Percentiles rank a stretch among this genome's conserved stretches.
phyloP scores from a whole-genome alignment of 2,797 vertebrate genomes.

The Todus mexicanus region DNA sequence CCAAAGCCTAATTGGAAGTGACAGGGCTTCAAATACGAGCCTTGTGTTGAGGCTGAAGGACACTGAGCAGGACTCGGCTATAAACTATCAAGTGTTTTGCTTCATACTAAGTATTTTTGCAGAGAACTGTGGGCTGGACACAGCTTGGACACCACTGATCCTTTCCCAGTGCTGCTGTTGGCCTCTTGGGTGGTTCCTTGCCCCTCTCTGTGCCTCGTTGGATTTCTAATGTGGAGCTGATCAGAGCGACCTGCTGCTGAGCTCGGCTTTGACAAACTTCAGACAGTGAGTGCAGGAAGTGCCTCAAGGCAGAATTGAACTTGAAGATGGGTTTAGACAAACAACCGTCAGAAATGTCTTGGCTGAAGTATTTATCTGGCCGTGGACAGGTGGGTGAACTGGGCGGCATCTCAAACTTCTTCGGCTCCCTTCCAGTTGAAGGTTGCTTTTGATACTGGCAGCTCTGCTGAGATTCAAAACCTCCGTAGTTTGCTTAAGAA shows the following conservation, averaged over 20 bases:
- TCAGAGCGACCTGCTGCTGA: not conserved
- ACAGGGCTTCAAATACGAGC: not conserved
- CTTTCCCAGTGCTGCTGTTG: not conserved
- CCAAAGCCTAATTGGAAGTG: not conserved
- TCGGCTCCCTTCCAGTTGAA: not conserved
- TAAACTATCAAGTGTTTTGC: not conserved
- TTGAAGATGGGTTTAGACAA: not conserved
- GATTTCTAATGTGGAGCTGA: not conserved
- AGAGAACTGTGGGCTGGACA: accelerated
- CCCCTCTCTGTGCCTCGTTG: not conserved
- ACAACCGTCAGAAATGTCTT: not conserved
- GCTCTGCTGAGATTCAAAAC: not conserved
- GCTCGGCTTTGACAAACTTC: not conserved
- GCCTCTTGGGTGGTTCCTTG: not conserved
- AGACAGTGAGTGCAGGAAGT: accelerated
- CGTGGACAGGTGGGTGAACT: not conserved
- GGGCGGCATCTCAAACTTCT: not conserved
- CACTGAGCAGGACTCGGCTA: not conserved
- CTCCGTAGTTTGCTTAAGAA: not conserved
- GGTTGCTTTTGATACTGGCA: not conserved
- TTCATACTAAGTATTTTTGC: not conserved
- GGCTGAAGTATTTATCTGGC: not conserved
- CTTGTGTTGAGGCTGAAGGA: not conserved
- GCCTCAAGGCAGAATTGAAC: not conserved
- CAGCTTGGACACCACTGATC: accelerated